phyloP scores from a whole-genome alignment of 2,113 vertebrate species.

The Larimichthys polyactis region DNA sequence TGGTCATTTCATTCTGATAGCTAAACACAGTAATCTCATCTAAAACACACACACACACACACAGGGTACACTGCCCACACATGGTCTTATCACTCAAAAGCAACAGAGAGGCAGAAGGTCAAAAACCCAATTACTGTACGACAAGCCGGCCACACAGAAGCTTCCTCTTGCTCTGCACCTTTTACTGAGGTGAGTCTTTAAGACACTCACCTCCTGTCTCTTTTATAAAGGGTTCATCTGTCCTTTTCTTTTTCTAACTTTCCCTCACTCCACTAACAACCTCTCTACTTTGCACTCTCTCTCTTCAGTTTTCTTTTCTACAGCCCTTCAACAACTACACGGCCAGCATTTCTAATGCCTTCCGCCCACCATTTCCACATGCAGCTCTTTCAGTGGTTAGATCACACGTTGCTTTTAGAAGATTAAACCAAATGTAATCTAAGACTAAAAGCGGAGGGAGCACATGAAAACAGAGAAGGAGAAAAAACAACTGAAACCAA shows the following conservation, averaged over 20 bases:
- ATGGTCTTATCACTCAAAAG: slow-evolving; percentile 76
- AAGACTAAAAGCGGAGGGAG: slow-evolving; percentile 43
- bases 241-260: slow-evolving; percentile 50
- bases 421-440: slow-evolving; percentile 68
- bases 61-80: slow-evolving; percentile 72
- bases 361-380: slow-evolving; percentile 69
- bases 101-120: slow-evolving; percentile 72
- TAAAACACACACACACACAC: slow-evolving; percentile 37
- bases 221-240: slow-evolving; percentile 55
- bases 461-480: slow-evolving; percentile 7
- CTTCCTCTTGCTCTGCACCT: slow-evolving; percentile 34
- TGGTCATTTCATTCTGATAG: slow-evolving; percentile 70
- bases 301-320: slow-evolving; percentile 61
- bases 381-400: slow-evolving; percentile 62
- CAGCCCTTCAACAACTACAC: slow-evolving; percentile 39
- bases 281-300: slow-evolving; percentile 56
- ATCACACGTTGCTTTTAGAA: slow-evolving; percentile 67
- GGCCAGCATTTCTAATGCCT: slow-evolving; percentile 57
- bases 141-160: slow-evolving; percentile 50
- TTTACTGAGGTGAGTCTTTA: slow-evolving; percentile 41
- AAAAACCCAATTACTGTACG: slow-evolving; percentile 75
- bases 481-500: slow-evolving; percentile 37
- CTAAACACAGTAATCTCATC: slow-evolving; percentile 68
- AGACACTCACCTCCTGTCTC: slow-evolving; percentile 50
- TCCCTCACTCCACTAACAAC: slow-evolving; percentile 23